Base-by-base conservation (phyloP, 2,797 vertebrate species). In the Galago senegalensis region DNA sequence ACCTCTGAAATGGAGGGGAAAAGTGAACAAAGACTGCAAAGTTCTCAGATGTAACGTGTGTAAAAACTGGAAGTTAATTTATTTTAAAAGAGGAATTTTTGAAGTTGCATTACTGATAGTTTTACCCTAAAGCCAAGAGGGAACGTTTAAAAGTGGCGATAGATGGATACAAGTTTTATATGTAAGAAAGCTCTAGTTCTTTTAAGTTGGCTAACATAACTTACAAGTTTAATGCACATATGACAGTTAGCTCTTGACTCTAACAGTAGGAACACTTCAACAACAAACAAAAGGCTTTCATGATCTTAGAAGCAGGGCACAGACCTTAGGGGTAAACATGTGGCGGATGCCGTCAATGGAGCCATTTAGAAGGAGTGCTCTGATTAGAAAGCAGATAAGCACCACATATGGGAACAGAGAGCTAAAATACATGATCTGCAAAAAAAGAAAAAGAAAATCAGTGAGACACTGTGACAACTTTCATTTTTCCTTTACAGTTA, bases 361-460 rank as follows among this genome's bases (percentile, higher is more conserved):
- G 84, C 99, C 99, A 97, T 99, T 99, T 96, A 99, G 99, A 72
- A 99, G 99, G 77, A 99, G 98, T 16, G 99, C 98, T 97, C 99
- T 99, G 93, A 99, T 98, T 98, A 99, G 98, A 99, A 99, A 99
- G 98, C 99, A 99, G 61, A 99, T 97, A 98, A 99, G 98, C 92
- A 99, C 99, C 93, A 99, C 98, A 65, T 99, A 99, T 0, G 99
- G 99, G 95, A 99, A 99, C 96, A 99, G 98, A 93, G 99, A 99
- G 98, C 99, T 99, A 98, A 99, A 99, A 98, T 99, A 99, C 99
- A 99, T 99, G 97, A 99, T 99, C 99, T 99, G 98, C 37, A 98
- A 98, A 94, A 96, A 98, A 96, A 46, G 93, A 91, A 93, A 93
- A 92, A 93, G 17, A 89, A 80, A 91, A 60, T 12, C 73, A 16